Conservation (phyloP, 2,888 invertebrate genomes). For the Thymelicus acteon region DNA sequence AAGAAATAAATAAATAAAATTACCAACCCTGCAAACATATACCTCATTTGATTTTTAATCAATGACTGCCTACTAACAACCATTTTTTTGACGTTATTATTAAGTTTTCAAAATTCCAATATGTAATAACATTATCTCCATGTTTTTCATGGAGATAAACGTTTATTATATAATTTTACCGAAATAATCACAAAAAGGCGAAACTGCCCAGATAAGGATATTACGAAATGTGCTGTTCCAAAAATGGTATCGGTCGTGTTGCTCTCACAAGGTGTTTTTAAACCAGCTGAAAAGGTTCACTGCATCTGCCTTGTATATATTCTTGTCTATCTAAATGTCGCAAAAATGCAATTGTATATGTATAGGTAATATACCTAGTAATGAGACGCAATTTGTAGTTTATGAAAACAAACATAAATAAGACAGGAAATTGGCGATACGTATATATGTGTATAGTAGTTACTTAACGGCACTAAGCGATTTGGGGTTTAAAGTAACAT, state of each 20-base stretch:
- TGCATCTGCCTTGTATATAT: conserved; percentile 54
- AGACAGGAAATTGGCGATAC: too few species aligned
- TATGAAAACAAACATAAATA: not conserved
- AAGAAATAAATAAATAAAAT: too few species aligned
- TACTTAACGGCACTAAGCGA: too few species aligned
- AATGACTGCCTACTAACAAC: too few species aligned
- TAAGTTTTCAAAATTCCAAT: too few species aligned
- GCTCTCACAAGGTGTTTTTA: conserved; percentile 59
- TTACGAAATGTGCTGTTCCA: conserved; percentile 58
- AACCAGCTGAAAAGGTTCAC: conserved; percentile 58
- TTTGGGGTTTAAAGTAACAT: too few species aligned
- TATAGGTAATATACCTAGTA: too few species aligned
- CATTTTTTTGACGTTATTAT: too few species aligned
- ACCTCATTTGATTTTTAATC: too few species aligned
- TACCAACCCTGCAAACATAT: too few species aligned
- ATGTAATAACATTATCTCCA: not conserved
- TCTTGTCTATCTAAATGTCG: not conserved
- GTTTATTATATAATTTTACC: not conserved
- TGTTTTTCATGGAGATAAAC: not conserved
- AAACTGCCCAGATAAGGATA: conserved; percentile 58
- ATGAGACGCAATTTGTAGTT: not conserved
- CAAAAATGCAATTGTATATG: not conserved
- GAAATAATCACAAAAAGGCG: not conserved
- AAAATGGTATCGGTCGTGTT: conserved; percentile 55
- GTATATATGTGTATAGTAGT: too few species aligned